Conservation (phyloP, 92 coral and sea anemone species). For the Phymanthus crucifer region DNA sequence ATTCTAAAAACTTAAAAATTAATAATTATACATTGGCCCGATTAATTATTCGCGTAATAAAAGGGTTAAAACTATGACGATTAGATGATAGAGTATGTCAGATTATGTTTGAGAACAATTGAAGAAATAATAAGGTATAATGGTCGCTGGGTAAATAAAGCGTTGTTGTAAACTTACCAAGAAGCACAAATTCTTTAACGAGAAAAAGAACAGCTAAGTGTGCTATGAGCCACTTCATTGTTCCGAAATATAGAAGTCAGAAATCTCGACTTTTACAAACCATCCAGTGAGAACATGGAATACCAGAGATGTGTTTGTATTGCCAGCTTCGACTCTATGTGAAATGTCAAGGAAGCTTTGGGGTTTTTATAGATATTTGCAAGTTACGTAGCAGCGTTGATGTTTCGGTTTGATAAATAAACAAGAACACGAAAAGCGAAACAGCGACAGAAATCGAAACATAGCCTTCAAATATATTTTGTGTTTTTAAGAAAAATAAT, state of each 20-base stretch:
- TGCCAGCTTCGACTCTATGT: not conserved
- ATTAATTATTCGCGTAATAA: no score
- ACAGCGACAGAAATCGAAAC: not conserved
- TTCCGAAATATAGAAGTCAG: not conserved
- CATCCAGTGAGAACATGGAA: not conserved
- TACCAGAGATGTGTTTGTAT: not conserved
- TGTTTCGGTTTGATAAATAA: slow-evolving; percentile 1
- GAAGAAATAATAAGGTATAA: not conserved
- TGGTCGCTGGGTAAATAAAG: not conserved
- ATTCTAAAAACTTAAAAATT: no score
- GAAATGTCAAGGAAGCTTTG: not conserved
- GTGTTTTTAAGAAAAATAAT: not conserved
- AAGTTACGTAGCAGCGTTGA: not conserved
- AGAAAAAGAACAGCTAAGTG: not conserved
- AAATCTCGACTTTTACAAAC: not conserved
- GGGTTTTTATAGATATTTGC: not conserved
- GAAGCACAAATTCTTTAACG: not conserved
- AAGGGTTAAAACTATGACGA: no score
- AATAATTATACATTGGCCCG: no score
- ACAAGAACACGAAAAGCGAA: not conserved
- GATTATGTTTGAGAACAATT: no score
- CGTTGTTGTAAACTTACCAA: not conserved
- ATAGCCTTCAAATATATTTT: not conserved
- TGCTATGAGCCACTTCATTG: not conserved
- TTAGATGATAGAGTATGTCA: not conserved